Conservation (phyloP, 92 coral and sea anemone genomes). For the Zoanthus sansibaricus region DNA sequence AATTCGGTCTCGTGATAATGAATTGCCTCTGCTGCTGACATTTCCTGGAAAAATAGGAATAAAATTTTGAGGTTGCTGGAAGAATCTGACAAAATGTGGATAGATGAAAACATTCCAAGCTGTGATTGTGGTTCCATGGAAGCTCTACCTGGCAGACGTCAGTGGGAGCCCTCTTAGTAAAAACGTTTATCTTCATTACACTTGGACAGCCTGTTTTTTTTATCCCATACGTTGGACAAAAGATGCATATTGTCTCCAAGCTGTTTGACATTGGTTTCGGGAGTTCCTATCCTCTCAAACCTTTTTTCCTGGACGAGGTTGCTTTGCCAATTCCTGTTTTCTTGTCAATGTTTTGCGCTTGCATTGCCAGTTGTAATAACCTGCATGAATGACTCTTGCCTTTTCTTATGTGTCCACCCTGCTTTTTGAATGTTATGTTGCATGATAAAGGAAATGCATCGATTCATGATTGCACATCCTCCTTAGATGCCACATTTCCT, state of each 20-base stretch:
- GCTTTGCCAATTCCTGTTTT: not conserved
- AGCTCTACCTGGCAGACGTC: conserved; percentile 52
- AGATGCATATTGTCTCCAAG: too few relatives aligned
- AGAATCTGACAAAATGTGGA: conserved; percentile 49
- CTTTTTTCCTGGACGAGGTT: too few relatives aligned
- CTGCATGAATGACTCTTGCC: conserved; percentile 53
- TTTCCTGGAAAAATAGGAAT: conserved; percentile 50
- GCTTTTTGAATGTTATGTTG: too few relatives aligned
- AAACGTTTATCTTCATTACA: conserved; percentile 26
- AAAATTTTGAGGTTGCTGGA: conserved; percentile 57
- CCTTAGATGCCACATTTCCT: too few relatives aligned
- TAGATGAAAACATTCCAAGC: conserved; percentile 47
- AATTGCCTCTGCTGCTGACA: conserved; percentile 64
- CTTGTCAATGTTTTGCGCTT: conserved; percentile 48
- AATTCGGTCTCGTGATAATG: conserved; percentile 57
- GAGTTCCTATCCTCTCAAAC: too few relatives aligned
- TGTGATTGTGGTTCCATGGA: conserved; percentile 65
- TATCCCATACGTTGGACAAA: too few relatives aligned
- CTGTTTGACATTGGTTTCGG: too few relatives aligned
- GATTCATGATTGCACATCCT: too few relatives aligned
- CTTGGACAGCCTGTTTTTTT: too few relatives aligned
- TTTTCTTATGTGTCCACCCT: conserved; percentile 43
- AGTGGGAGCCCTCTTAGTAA: not conserved
- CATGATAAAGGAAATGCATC: too few relatives aligned
- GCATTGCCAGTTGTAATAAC: conserved; percentile 56